phyloP scores from a whole-genome alignment of 2,888 invertebrate species.

The Thumatha senex region DNA sequence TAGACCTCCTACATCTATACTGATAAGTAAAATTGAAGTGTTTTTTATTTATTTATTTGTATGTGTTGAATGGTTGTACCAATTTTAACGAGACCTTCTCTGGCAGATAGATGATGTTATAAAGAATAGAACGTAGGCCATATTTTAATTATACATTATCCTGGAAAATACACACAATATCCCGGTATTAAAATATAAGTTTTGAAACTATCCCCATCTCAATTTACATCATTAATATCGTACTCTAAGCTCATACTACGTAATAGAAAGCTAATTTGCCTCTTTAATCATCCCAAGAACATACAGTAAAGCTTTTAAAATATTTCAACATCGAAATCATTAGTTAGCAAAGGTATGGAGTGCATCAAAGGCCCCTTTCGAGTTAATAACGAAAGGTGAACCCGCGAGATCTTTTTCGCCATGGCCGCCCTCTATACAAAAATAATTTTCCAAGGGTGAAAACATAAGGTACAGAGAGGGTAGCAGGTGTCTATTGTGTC shows the following conservation, averaged over 20 bases:
- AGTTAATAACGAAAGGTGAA: constrained; percentile 79
- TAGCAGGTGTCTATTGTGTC: constrained; percentile 50
- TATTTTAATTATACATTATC: too few relatives aligned
- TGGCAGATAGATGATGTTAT: too few relatives aligned
- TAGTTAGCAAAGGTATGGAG: constrained; percentile 62
- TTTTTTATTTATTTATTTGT: too few relatives aligned
- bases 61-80: too few relatives aligned
- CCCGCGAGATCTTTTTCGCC: constrained; percentile 54
- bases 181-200: too few relatives aligned
- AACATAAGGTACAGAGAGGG: constrained; percentile 35
- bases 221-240: constrained; percentile 22
- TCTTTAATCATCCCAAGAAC: constrained; percentile 42
- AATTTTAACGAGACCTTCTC: too few relatives aligned
- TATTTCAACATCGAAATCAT: constrained; percentile 68
- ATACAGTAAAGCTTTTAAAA: constrained; percentile 43
- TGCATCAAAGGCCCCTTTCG: constrained; percentile 69
- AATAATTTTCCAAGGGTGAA: constrained; percentile 55
- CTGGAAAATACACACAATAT: too few relatives aligned
- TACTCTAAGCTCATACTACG: too few relatives aligned
- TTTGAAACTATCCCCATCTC: constrained; percentile 12
- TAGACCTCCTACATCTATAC: too few relatives aligned
- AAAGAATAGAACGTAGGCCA: too few relatives aligned
- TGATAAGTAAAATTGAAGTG: too few relatives aligned
- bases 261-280: constrained; percentile 40
- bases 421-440: constrained; percentile 63